phyloP scores from a whole-genome alignment of 92 coral and sea anemone genomes.

The Parazoanthus atlanticus region DNA sequence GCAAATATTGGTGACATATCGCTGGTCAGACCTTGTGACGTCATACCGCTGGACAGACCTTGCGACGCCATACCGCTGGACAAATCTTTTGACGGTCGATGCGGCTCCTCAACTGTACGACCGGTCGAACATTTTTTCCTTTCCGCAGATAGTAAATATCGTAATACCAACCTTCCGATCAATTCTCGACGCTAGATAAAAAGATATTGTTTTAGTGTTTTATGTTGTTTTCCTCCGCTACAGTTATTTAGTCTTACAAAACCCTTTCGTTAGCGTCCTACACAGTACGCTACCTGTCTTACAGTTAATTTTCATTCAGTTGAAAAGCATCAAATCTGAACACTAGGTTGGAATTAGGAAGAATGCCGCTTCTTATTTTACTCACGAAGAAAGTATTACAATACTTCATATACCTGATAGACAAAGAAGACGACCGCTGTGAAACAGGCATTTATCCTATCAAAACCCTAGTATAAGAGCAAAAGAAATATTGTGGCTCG shows the following conservation, averaged over 20 bases:
- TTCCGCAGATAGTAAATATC: neutral
- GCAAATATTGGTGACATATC: neutral
- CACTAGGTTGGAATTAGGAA: too few species aligned
- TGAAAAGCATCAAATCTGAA: too few species aligned
- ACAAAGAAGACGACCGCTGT: neutral
- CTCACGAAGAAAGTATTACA: too few species aligned
- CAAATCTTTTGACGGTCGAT: neutral
- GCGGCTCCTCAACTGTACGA: neutral
- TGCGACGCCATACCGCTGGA: neutral
- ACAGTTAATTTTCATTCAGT: too few species aligned
- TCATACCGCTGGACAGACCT: too few species aligned
- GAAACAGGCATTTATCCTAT: neutral
- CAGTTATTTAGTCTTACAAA: neutral
- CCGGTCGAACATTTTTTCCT: neutral
- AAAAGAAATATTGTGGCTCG: neutral
- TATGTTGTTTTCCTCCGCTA: too few species aligned
- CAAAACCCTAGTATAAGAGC: too few species aligned
- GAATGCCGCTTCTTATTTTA: too few species aligned
- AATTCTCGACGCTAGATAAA: neutral
- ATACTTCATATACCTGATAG: too few species aligned
- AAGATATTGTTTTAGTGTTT: too few species aligned
- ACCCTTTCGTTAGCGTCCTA: neutral
- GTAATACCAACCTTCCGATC: neutral
- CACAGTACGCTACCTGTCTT: too few species aligned
- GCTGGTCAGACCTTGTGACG: too few species aligned